Evolutionary conservation across 2,888 invertebrate genomes (phyloP).

Genomic region (Lasioglossum oenotherae): DNA sequence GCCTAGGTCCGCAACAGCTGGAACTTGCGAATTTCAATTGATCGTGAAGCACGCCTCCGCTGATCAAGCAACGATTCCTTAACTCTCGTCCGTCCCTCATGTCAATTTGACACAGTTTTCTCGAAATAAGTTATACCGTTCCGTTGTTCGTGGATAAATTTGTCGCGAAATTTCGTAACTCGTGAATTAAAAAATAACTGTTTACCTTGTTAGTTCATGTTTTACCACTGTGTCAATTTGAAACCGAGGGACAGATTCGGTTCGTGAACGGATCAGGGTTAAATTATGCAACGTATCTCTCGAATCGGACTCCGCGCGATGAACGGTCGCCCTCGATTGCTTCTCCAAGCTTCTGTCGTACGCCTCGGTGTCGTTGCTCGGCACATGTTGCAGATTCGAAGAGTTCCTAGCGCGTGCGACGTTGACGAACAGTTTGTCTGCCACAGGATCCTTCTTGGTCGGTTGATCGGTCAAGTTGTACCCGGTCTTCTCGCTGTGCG

Average conservation of each 20-base stretch:
- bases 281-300: constrained; percentile 66
- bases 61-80: background rate
- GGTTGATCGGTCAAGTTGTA: constrained; percentile 34
- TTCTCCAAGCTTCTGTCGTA: constrained; percentile 64
- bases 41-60: background rate
- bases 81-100: too few species aligned
- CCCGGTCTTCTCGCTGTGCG: constrained; percentile 40
- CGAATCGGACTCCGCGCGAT: constrained; percentile 44
- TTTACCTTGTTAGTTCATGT: too few species aligned
- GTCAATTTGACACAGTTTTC: too few species aligned
- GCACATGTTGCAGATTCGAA: constrained; percentile 34
- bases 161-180: too few species aligned
- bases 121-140: too few species aligned
- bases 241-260: too few species aligned
- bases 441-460: constrained; percentile 14
- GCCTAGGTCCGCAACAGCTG: constrained; percentile 74
- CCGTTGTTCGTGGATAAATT: too few species aligned
- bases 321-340: constrained; percentile 65
- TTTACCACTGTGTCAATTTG: too few species aligned
- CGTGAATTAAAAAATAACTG: too few species aligned
- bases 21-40: constrained; percentile 67
- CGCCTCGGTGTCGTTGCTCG: constrained; percentile 32
- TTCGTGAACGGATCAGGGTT: too few species aligned
- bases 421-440: constrained; percentile 38
- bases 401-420: constrained; percentile 52